Percentiles rank a stretch among this genome's conserved stretches.
Conservation (phyloP, 2,888 invertebrate species). For the Drosophila limbata region DNA sequence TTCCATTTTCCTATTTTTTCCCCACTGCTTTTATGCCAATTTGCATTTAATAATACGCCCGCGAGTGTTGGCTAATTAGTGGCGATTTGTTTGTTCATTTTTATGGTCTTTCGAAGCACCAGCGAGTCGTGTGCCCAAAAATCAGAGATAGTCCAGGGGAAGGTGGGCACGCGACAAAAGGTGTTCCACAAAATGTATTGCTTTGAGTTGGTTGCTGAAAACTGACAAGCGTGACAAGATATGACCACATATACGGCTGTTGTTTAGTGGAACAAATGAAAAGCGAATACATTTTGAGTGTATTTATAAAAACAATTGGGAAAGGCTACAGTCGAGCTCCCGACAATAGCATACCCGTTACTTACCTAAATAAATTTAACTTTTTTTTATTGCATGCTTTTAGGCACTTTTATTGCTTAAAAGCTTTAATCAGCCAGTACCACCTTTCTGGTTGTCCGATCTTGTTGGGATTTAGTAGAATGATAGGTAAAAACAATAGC, state of each 20-base stretch:
- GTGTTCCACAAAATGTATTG: conserved; percentile 27
- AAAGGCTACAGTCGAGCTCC: too few species aligned
- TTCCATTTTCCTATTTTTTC: conserved; percentile 25
- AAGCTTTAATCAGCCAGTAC: too few species aligned
- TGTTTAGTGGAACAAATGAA: not conserved
- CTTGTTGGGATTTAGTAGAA: too few species aligned
- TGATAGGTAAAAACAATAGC: too few species aligned
- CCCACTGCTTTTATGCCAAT: conserved; percentile 60
- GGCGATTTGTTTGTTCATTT: conserved; percentile 70
- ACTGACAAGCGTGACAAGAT: conserved; percentile 17
- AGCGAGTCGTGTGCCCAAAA: conserved; percentile 40
- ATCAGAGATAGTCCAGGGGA: not conserved
- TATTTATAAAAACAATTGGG: not conserved
- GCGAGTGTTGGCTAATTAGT: conserved; percentile 74
- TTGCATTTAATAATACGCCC: conserved; percentile 75
- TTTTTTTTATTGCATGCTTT: too few species aligned
- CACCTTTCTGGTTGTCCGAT: too few species aligned
- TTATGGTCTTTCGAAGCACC: conserved; percentile 40
- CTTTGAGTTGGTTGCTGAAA: not conserved
- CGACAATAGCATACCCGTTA: too few species aligned
- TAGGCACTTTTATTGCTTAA: too few species aligned
- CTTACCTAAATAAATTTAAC: too few species aligned
- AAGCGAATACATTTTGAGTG: not conserved
- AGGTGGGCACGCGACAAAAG: conserved; percentile 64
- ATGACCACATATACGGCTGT: conserved; percentile 16